Percentiles rank a stretch among this genome's conserved stretches.
These are phyloP conservation scores for Temnothorax nylanderi DNA, from an alignment of 1,140 invertebrate genomes.

Conservation along the genomic window DNA sequence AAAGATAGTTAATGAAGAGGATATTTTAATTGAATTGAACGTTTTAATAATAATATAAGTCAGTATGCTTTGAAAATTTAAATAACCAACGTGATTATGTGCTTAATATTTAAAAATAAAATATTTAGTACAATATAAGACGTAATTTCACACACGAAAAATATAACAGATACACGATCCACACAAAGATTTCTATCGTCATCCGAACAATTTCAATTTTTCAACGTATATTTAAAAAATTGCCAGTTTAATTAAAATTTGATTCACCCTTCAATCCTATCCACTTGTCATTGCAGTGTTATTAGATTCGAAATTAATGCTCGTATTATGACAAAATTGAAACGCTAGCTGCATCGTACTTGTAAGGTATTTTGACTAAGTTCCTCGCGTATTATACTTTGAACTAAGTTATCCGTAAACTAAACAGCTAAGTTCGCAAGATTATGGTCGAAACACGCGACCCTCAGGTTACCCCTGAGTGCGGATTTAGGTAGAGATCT, in stretches of 20 bases:
- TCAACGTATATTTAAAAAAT: neutral
- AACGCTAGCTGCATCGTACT: constrained; percentile 33
- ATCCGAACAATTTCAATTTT: neutral
- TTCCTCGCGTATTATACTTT: constrained; percentile 51
- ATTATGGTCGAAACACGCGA: constrained; percentile 43
- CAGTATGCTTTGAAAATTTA: neutral
- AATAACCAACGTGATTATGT: neutral
- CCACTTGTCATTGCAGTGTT: neutral
- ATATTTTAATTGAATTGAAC: neutral
- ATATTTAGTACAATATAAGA: neutral
- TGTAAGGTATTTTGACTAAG: constrained; percentile 56
- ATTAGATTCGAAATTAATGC: constrained; percentile 24
- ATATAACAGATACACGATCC: neutral
- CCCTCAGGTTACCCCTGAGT: constrained; percentile 30
- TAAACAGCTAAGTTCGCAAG: constrained; percentile 51
- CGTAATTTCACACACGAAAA: neutral
- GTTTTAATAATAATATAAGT: neutral
- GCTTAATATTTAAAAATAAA: neutral
- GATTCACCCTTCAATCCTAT: neutral
- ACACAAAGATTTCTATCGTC: neutral
- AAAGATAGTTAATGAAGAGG: neutral
- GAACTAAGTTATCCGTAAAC: constrained; percentile 54
- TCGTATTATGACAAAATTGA: constrained; percentile 52
- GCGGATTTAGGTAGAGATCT: constrained; percentile 44
- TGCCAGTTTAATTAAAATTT: neutral